Evolutionary conservation across 2,797 vertebrate genomes (phyloP).

Genomic region (Rachycentron canadum): DNA sequence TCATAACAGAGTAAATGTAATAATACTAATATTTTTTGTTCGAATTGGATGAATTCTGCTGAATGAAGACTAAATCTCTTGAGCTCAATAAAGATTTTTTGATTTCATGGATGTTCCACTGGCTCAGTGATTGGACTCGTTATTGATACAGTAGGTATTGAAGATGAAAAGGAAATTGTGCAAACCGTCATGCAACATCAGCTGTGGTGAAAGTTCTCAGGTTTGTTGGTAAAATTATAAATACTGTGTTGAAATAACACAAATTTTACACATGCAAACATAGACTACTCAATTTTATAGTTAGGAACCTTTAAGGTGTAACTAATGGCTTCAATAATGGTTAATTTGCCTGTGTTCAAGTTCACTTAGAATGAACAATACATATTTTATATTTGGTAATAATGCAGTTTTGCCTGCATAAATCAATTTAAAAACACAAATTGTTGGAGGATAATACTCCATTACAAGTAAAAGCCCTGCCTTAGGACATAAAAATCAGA

Average conservation of each 20-base stretch:
- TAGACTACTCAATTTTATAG: background rate
- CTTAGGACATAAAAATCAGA: background rate
- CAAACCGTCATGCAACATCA: background rate
- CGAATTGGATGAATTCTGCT: conserved; percentile 14
- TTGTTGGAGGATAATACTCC: no score
- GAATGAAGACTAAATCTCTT: conserved; percentile 20
- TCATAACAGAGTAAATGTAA: conserved; percentile 29
- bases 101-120: background rate
- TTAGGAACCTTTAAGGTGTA: background rate
- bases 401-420: no score
- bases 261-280: background rate
- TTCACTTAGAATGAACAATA: background rate
- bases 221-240: background rate
- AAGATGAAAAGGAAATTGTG: background rate
- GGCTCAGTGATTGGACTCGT: background rate
- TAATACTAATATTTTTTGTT: conserved; percentile 54
- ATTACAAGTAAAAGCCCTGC: background rate
- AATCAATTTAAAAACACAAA: no score
- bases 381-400: background rate
- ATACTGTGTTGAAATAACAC: background rate
- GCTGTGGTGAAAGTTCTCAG: background rate
- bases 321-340: background rate
- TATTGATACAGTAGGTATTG: background rate
- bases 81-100: conserved; percentile 36
- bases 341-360: background rate